These are phyloP conservation scores for Spialia ferax DNA, from an alignment of 2,888 invertebrate species.

Conservation along the genomic window DNA sequence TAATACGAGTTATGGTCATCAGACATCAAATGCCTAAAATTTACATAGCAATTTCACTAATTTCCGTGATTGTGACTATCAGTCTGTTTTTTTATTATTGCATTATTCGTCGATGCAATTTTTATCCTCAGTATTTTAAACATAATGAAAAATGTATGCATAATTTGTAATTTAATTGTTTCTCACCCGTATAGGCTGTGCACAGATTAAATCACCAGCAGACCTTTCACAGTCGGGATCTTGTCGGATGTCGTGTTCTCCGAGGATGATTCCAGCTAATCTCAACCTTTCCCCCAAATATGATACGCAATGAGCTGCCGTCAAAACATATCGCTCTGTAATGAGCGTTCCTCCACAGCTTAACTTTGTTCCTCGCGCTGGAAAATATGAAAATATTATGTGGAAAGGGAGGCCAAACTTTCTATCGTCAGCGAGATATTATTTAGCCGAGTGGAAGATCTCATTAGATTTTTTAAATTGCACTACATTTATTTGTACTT, in stretches of 20 bases:
- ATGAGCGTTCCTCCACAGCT: slow-evolving; percentile 86
- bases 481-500: too few species aligned
- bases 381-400: slow-evolving; percentile 31
- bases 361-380: slow-evolving; percentile 65
- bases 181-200: slow-evolving; percentile 62
- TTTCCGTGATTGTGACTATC: too few species aligned
- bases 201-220: slow-evolving; percentile 64
- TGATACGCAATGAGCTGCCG: slow-evolving; percentile 87
- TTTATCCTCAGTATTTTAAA: too few species aligned
- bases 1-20: too few species aligned
- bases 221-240: slow-evolving; percentile 75
- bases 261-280: slow-evolving; percentile 85
- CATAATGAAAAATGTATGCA: too few species aligned
- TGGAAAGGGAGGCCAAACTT: neutral
- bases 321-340: slow-evolving; percentile 82
- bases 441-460: too few species aligned
- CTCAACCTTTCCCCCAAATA: slow-evolving; percentile 74
- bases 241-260: slow-evolving; percentile 85
- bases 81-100: too few species aligned
- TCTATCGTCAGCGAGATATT: too few species aligned
- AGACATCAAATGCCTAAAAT: too few species aligned
- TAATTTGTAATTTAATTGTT: slow-evolving; percentile 34
- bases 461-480: too few species aligned
- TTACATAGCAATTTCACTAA: too few species aligned
- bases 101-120: too few species aligned